Percentiles rank a stretch among this genome's conserved stretches.
Conservation (phyloP, 2,113 vertebrate species). For the Acrocephalus kingi region DNA sequence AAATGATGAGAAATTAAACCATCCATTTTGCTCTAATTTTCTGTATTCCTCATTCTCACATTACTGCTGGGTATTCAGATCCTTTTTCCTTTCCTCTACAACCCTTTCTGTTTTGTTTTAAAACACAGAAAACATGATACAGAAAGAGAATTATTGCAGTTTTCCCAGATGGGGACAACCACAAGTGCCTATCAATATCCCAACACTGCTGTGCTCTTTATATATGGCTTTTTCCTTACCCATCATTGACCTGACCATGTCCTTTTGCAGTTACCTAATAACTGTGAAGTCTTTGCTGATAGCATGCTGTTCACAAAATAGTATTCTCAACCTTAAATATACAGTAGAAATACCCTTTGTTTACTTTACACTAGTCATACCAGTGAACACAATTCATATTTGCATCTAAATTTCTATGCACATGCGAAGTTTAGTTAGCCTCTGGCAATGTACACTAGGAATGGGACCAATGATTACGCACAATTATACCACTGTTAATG, state of each 20-base stretch:
- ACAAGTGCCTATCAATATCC: neutral
- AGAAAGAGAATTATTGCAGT: neutral
- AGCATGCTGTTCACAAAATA: conserved; percentile 40
- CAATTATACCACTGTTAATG: conserved; percentile 28
- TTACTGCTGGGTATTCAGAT: neutral
- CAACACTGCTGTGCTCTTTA: neutral
- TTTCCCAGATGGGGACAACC: neutral
- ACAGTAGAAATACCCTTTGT: conserved; percentile 33
- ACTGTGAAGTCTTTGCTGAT: neutral
- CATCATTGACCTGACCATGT: neutral
- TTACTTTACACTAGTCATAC: conserved; percentile 48
- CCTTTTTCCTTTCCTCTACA: neutral
- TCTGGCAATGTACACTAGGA: conserved; percentile 10
- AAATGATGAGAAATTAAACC: conserved; percentile 56
- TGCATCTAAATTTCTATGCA: conserved; percentile 62
- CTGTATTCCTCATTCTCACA: conserved; percentile 15
- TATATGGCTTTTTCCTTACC: neutral
- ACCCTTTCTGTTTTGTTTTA: neutral
- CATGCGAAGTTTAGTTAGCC: conserved; percentile 23
- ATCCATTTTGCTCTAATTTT: conserved; percentile 33
- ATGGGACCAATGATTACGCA: conserved; percentile 14
- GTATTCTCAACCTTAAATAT: conserved; percentile 51
- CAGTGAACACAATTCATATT: conserved; percentile 50
- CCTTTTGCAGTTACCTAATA: conserved; percentile 41
- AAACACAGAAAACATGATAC: neutral